Percentiles rank a stretch among this genome's conserved stretches.
Evolutionary conservation across 2,888 invertebrate species (phyloP).

Genomic region (Baronia brevicornis): DNA sequence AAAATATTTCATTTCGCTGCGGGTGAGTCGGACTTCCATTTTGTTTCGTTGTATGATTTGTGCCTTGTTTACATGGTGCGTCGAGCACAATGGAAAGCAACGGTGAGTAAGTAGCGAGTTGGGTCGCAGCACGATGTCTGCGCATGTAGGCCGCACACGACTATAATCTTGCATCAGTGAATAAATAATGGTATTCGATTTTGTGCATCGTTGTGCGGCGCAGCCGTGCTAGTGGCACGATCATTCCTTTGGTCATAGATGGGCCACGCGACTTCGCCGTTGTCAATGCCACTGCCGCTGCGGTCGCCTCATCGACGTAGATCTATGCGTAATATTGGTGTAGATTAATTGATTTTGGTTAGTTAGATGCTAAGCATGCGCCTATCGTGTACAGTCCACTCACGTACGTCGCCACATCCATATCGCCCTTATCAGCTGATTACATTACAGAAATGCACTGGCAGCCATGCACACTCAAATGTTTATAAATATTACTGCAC

Average conservation of each 20-base stretch:
- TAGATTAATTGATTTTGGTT: slow-evolving; percentile 55
- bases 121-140: slow-evolving; percentile 43
- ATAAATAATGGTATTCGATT: slow-evolving; percentile 66
- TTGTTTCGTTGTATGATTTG: slow-evolving; percentile 71
- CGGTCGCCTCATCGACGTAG: slow-evolving; percentile 17
- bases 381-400: slow-evolving; percentile 39
- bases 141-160: slow-evolving; percentile 66
- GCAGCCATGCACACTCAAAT: slow-evolving; percentile 36
- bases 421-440: slow-evolving; percentile 67
- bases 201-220: slow-evolving; percentile 58
- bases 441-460: slow-evolving; percentile 43
- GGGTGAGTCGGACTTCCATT: slow-evolving; percentile 68
- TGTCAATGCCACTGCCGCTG: too few relatives aligned
- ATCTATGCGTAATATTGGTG: slow-evolving; percentile 17
- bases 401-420: slow-evolving; percentile 33
- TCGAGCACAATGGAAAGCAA: slow-evolving; percentile 65
- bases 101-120: slow-evolving; percentile 53
- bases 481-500: slow-evolving; percentile 37
- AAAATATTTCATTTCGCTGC: slow-evolving; percentile 65
- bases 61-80: slow-evolving; percentile 61
- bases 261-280: slow-evolving; percentile 19
- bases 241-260: slow-evolving; percentile 33
- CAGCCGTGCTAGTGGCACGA: slow-evolving; percentile 39
- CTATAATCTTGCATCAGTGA: slow-evolving; percentile 65
- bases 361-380: slow-evolving; percentile 54